Evolutionary conservation across 2,888 invertebrate species (phyloP).

Genomic region (Lepidonotus clava): DNA sequence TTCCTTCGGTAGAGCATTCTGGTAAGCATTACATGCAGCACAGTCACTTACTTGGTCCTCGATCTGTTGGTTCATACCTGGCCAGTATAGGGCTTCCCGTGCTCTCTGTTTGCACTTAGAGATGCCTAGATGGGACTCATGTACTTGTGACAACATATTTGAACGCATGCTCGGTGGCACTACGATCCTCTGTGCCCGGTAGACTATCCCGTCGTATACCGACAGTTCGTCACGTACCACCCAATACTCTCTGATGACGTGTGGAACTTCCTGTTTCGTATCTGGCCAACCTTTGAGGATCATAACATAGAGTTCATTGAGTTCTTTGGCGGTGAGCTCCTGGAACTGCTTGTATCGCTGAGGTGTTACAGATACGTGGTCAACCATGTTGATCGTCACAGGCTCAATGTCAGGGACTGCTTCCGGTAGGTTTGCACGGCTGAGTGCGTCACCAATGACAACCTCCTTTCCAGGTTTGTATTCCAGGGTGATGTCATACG

Average conservation of each 20-base stretch:
- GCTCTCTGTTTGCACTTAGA: conserved; percentile 1
- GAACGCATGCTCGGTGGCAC: conserved; percentile 21
- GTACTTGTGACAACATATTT: conserved; percentile 10
- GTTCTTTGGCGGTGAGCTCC: conserved; percentile 33
- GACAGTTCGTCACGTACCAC: conserved; percentile 45
- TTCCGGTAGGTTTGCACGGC: conserved; percentile 40
- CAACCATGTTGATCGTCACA: conserved; percentile 42
- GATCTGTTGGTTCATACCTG: conserved; percentile 48
- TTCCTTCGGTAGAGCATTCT: neutral
- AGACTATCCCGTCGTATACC: conserved; percentile 35
- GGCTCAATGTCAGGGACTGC: conserved; percentile 21
- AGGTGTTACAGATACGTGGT: conserved; percentile 45
- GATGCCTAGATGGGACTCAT: conserved; percentile 37
- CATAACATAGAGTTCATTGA: conserved; percentile 52
- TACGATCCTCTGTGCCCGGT: conserved; percentile 42
- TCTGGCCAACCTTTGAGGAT: conserved; percentile 55
- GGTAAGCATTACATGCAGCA: neutral
- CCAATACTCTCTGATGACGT: conserved; percentile 36
- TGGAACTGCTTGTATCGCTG: conserved; percentile 41
- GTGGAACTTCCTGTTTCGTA: conserved; percentile 25
- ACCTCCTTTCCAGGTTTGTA: conserved; percentile 60
- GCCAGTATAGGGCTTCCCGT: conserved; percentile 41
- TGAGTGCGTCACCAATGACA: conserved; percentile 54
- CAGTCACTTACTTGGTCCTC: conserved; percentile 35
- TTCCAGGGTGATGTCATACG: conserved; percentile 56